Evolutionary conservation across 2,888 invertebrate genomes (phyloP), one percentile per base, ranked within the genome.

Genomic region (Macrophya alboannulata): DNA sequence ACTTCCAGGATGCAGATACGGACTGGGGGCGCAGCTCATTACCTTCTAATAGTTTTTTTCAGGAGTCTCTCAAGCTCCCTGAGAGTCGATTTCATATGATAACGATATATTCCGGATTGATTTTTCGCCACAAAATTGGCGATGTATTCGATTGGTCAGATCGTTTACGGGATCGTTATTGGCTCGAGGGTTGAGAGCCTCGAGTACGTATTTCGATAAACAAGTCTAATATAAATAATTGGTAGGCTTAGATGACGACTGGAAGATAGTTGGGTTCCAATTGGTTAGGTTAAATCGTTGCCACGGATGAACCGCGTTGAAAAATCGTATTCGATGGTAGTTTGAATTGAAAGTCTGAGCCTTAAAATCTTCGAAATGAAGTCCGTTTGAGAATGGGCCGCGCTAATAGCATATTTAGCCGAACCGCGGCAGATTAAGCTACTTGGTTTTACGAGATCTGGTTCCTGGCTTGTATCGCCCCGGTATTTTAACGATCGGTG

Each of bases 401-500:
- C 62, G 65, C 85, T 84, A 84, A 85, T 85, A 83, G 74, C 72
- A 83, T 84, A 84, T 85, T 84, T 85, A 83, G 84, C 83, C 83
- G 72, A 74, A 81, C 85, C 55, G 79, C 37, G 71, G 48, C 65
- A 81, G 82, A 82, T 81, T 77, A 68, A 79, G 85, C 85, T 85
- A 84, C 85, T 76, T 74, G 85, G 43, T 72, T 84, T 85, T 65
- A 83, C 85, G 85, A 84, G 84, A 84, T 84, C 85, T 85, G 62
- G 85, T 89, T 90, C 90, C 89, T 88, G 89, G 89, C 87, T 89
- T 89, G 89, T 87, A 90, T 89, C 89, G 87, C 85, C 83, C 86
- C 88, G 92, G 92, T 89, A 92, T 93, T 92, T 93, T 93, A 93
- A 93, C 91, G 92, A 92, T 91, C 90, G 87, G 86, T 87, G 86